phyloP scores from a whole-genome alignment of 2,797 vertebrate species.

The Vespertilio murinus region DNA sequence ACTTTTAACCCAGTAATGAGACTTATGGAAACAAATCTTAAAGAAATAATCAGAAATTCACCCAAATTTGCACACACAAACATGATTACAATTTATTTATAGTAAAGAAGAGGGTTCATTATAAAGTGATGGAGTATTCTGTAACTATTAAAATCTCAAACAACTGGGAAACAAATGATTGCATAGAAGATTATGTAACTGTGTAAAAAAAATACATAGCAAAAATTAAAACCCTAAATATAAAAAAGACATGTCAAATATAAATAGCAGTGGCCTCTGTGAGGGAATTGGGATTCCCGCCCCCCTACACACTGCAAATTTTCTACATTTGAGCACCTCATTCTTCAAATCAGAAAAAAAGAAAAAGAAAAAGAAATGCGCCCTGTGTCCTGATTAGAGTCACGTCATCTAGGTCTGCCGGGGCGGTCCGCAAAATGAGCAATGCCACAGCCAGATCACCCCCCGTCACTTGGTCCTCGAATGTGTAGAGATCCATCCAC shows the following conservation, averaged over 20 bases:
- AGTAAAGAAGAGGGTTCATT: background rate
- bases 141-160: background rate
- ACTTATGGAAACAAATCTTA: conserved; percentile 9
- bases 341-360: conserved; percentile 12
- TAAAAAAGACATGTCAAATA: background rate
- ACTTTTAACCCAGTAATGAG: conserved; percentile 9
- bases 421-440: background rate
- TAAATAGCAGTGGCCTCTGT: background rate
- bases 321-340: background rate
- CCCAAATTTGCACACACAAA: background rate
- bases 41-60: conserved; percentile 41
- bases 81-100: conserved; percentile 2
- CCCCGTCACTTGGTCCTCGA: background rate
- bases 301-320: background rate
- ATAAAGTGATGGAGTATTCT: background rate
- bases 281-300: background rate
- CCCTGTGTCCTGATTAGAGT: background rate
- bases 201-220: background rate
- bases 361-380: background rate
- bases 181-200: background rate
- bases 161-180: background rate
- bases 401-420: background rate
- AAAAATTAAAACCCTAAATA: background rate
- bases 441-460: background rate
- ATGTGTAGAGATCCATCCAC: background rate